Evolutionary conservation across 2,797 vertebrate genomes (phyloP).

Genomic region (Sebastes oblongus): DNA sequence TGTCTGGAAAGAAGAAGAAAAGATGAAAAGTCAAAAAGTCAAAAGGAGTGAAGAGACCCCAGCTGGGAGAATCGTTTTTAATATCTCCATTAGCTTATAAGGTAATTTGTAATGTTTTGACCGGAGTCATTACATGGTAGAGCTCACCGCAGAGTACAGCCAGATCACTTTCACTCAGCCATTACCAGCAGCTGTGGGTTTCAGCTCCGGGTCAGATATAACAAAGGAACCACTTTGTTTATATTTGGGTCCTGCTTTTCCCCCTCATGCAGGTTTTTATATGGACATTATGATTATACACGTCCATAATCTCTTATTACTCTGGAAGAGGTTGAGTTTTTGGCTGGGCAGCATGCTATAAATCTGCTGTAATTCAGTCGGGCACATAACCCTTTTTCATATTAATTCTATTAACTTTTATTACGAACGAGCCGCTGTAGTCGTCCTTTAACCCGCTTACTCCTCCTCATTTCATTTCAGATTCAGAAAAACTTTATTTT

Average conservation of each 20-base stretch:
- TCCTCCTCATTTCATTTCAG: background rate
- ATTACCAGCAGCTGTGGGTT: conserved; percentile 36
- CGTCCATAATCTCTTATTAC: conserved; percentile 17
- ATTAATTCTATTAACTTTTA: background rate
- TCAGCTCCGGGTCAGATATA: conserved; percentile 4
- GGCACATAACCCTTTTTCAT: background rate
- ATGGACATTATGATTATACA: conserved; percentile 1
- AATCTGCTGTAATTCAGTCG: background rate
- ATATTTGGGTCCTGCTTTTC: conserved; percentile 25
- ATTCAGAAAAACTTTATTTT: background rate
- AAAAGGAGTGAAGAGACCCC: background rate
- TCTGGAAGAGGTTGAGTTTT: conserved; percentile 18
- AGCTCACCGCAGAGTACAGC: conserved; percentile 2
- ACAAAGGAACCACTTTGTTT: conserved; percentile 40
- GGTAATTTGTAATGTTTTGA: conserved; percentile 26
- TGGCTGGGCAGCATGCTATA: background rate
- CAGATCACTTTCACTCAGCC: conserved; percentile 19
- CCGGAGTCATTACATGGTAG: conserved; percentile 18
- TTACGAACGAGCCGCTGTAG: background rate
- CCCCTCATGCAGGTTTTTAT: conserved; percentile 9
- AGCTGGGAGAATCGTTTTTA: background rate
- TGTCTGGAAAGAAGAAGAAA: no score
- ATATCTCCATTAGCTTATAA: conserved; percentile 7
- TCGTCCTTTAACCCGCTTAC: background rate
- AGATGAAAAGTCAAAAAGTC: background rate